Percentiles rank a stretch among this genome's conserved stretches.
Evolutionary conservation across 2,888 invertebrate species (phyloP).

Genomic region (Scaptomyza polygonia): DNA sequence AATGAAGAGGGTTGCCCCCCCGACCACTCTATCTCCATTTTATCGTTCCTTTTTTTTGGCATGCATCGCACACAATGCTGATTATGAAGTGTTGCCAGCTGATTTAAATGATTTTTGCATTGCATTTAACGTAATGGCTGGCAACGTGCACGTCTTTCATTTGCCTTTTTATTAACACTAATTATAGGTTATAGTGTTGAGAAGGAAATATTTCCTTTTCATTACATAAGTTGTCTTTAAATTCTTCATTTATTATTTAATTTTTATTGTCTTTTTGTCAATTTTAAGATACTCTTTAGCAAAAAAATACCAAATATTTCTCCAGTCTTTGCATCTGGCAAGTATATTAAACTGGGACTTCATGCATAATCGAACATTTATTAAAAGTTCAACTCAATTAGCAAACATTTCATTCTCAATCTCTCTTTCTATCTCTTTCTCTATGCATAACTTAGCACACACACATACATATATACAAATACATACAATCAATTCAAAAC

Average conservation of each 20-base stretch:
- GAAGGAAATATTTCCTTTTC: too few species aligned
- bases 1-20: conserved; percentile 22
- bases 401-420: conserved; percentile 6
- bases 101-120: conserved; percentile 66
- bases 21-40: background rate
- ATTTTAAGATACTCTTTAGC: too few species aligned
- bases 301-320: too few species aligned
- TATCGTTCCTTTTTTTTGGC: conserved; percentile 28
- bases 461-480: background rate
- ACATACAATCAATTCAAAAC: conserved; percentile 19
- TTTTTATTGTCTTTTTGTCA: too few species aligned
- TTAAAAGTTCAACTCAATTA: conserved; percentile 24
- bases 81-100: conserved; percentile 27
- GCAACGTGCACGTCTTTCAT: conserved; percentile 46
- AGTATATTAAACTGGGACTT: background rate
- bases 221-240: too few species aligned
- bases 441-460: conserved; percentile 3
- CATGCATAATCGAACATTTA: conserved; percentile 1
- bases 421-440: background rate
- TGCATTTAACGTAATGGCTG: conserved; percentile 51
- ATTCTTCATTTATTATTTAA: too few species aligned
- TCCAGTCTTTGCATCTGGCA: background rate
- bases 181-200: conserved; percentile 44
- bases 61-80: conserved; percentile 10
- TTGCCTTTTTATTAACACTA: conserved; percentile 57